These are phyloP conservation scores for Lampris megalopsis DNA, from an alignment of 2,113 vertebrate genomes.

Conservation along the genomic window DNA sequence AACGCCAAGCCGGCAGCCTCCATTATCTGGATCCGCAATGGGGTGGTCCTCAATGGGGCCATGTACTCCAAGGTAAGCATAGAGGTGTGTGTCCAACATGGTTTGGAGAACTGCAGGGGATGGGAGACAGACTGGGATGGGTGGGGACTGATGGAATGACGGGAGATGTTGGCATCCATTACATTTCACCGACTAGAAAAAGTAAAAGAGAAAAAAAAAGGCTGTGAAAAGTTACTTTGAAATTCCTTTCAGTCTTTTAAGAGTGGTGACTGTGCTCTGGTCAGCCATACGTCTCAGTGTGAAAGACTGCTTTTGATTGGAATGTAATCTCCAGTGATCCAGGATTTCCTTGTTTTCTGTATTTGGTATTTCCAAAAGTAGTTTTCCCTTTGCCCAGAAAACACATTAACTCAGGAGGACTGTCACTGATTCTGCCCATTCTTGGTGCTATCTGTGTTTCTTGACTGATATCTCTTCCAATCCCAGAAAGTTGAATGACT, in stretches of 20 bases:
- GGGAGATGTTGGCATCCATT: neutral
- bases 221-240: conserved; percentile 30
- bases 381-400: conserved; percentile 49
- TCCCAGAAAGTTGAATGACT: neutral
- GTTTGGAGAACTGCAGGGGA: conserved; percentile 27
- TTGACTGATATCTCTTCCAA: conserved; percentile 34
- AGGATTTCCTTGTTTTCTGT: conserved; percentile 14
- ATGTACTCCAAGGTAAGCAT: conserved; percentile 95
- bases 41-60: conserved; percentile 94
- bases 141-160: neutral
- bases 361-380: conserved; percentile 48
- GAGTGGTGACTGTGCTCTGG: conserved; percentile 45
- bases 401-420: conserved; percentile 60
- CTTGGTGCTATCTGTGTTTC: conserved; percentile 30
- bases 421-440: conserved; percentile 52
- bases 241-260: conserved; percentile 22
- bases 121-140: neutral
- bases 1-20: conserved; percentile 96
- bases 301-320: conserved; percentile 54
- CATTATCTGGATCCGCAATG: conserved; percentile 94
- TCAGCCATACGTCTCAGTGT: conserved; percentile 46
- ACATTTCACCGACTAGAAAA: neutral
- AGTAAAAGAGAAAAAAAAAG: neutral
- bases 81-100: conserved; percentile 67
- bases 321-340: conserved; percentile 61